phyloP scores from a whole-genome alignment of 2,888 invertebrate genomes.

The Hecatera dysodea region DNA sequence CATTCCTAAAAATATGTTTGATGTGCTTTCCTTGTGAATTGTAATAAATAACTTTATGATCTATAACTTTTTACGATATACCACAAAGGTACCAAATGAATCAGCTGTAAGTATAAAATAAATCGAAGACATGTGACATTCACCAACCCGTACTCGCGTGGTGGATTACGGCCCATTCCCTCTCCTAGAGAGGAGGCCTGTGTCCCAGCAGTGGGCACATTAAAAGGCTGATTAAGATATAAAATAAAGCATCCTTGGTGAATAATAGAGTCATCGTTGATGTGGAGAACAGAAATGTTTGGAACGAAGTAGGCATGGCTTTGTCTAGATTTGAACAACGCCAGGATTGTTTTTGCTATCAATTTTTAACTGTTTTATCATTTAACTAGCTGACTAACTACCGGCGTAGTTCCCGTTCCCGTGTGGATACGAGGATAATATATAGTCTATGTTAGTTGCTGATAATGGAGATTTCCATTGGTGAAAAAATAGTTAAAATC shows the following conservation, averaged over 20 bases:
- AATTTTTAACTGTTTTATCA: background rate
- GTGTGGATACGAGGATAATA: too few relatives aligned
- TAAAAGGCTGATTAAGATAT: too few relatives aligned
- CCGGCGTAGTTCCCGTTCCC: too few relatives aligned
- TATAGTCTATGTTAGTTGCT: too few relatives aligned
- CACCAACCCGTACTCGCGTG: too few relatives aligned
- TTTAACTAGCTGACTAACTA: too few relatives aligned
- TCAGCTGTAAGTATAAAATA: constrained; percentile 22
- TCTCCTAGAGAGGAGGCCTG: too few relatives aligned
- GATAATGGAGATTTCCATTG: too few relatives aligned
- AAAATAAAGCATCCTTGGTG: background rate
- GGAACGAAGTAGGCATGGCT: background rate
- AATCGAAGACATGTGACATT: too few relatives aligned
- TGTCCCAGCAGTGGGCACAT: too few relatives aligned
- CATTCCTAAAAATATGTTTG: constrained; percentile 38
- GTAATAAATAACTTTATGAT: constrained; percentile 39
- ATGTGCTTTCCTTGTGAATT: constrained; percentile 48
- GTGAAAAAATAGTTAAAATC: too few relatives aligned
- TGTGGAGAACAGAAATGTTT: background rate
- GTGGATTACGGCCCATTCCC: too few relatives aligned
- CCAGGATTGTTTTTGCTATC: background rate
- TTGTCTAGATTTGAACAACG: background rate
- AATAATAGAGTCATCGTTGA: constrained; percentile 21
- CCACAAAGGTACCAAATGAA: constrained; percentile 16
- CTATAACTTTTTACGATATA: constrained; percentile 38